Evolutionary conservation across 2,797 vertebrate genomes (phyloP).

Genomic region (Melanotaenia boesemani): DNA sequence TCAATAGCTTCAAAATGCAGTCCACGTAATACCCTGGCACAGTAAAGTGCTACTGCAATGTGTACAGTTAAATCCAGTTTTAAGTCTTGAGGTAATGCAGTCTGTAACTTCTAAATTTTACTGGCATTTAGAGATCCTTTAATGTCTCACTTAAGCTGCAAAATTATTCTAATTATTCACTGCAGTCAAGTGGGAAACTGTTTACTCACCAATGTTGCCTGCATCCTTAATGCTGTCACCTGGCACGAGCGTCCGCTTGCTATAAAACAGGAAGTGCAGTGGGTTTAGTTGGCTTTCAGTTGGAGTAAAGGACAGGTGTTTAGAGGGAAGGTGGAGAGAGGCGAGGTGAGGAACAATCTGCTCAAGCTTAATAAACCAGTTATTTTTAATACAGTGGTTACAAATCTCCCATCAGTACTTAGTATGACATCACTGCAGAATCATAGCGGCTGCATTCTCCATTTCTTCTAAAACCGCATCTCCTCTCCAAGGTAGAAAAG

Average conservation of each 20-base stretch:
- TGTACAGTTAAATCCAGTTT: constrained; percentile 43
- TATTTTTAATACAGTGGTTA: constrained; percentile 21
- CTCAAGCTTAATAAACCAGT: constrained; percentile 56
- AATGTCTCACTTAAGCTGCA: constrained; percentile 54
- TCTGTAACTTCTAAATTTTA: constrained; percentile 60
- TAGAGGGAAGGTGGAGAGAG: constrained; percentile 7
- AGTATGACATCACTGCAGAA: constrained; percentile 19
- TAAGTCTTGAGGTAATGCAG: constrained; percentile 25
- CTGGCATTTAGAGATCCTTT: constrained; percentile 61
- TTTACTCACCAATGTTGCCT: constrained; percentile 60
- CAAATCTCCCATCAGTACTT: constrained; percentile 45
- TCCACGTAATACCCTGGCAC: constrained; percentile 24
- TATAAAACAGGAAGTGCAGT: constrained; percentile 59
- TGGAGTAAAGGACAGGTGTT: constrained; percentile 53
- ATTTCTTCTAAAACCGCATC: constrained; percentile 21
- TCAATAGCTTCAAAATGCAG: constrained; percentile 52
- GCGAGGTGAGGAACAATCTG: constrained; percentile 20
- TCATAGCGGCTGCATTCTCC: constrained; percentile 25
- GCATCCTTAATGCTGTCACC: constrained; percentile 68
- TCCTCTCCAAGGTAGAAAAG: not conserved
- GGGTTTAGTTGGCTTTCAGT: constrained; percentile 42
- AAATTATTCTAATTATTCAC: constrained; percentile 70
- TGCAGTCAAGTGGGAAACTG: constrained; percentile 54
- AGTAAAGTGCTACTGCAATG: constrained; percentile 20
- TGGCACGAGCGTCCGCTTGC: constrained; percentile 43